phyloP scores from a whole-genome alignment of 2,113 vertebrate genomes.

The Mastomys coucha region DNA sequence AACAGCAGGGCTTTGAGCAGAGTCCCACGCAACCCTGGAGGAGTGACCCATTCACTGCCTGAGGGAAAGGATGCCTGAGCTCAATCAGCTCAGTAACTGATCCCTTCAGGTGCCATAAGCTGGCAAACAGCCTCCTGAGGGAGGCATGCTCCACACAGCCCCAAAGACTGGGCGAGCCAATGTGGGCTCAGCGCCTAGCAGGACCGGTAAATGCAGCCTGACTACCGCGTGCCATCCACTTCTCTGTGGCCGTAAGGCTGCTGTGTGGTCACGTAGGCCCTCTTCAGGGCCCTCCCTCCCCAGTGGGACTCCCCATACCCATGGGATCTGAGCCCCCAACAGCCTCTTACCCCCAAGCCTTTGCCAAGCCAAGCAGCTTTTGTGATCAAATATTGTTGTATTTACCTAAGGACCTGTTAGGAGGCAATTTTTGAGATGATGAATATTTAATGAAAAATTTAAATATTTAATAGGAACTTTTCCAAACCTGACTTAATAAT shows the following conservation, averaged over 20 bases:
- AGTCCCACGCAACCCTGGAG: background rate
- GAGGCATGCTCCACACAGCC: too few species aligned
- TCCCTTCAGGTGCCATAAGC: background rate
- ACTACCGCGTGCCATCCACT: fast-evolving
- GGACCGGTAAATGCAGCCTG: fast-evolving
- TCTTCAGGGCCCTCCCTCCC: fast-evolving
- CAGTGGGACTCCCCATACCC: fast-evolving
- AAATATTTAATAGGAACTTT: slow-evolving; percentile 85
- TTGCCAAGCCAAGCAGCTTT: slow-evolving; percentile 63
- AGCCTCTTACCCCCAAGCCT: background rate
- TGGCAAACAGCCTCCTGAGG: fast-evolving
- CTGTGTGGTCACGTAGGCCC: too few species aligned
- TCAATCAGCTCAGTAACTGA: background rate
- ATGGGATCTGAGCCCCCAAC: fast-evolving
- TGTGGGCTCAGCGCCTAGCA: fast-evolving
- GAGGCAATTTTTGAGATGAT: slow-evolving; percentile 85
- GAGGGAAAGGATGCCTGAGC: fast-evolving
- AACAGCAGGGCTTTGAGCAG: fast-evolving
- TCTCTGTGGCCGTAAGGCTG: background rate
- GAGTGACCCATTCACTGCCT: background rate
- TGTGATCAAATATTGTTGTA: slow-evolving; percentile 83
- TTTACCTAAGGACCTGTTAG: slow-evolving; percentile 83
- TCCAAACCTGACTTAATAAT: slow-evolving; percentile 79
- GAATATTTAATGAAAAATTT: slow-evolving; percentile 87
- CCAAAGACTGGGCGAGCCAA: background rate